Evolutionary conservation across 2,888 invertebrate species (phyloP).

Genomic region (Camptogramma bilineatum): DNA sequence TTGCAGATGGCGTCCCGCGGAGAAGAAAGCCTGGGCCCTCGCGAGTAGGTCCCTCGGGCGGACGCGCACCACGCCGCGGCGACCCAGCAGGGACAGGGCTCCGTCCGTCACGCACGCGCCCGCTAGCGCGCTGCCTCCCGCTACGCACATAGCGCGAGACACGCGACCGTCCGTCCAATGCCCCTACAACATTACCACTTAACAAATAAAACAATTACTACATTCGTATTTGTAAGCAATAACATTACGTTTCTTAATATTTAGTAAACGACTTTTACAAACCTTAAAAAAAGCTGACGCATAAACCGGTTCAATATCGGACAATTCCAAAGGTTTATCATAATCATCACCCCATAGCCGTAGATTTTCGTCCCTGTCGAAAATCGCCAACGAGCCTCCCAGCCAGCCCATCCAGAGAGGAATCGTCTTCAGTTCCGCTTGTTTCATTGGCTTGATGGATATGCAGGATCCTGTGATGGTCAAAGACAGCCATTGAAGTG

Average conservation of each 20-base stretch:
- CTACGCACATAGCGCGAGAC: conserved; percentile 86
- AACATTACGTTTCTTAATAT: too few species aligned
- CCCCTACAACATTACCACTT: conserved; percentile 84
- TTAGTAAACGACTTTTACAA: conserved; percentile 10
- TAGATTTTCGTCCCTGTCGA: conserved; percentile 94
- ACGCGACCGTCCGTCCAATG: conserved; percentile 98
- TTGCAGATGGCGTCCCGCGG: conserved; percentile 84
- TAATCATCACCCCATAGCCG: conserved; percentile 96
- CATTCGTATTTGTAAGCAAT: too few species aligned
- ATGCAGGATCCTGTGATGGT: conserved; percentile 70
- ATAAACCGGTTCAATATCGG: conserved; percentile 92
- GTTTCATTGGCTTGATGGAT: conserved; percentile 87
- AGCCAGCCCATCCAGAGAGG: conserved; percentile 89
- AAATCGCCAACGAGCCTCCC: conserved; percentile 92
- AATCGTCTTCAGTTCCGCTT: conserved; percentile 87
- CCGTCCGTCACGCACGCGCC: conserved; percentile 81
- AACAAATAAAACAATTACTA: too few species aligned
- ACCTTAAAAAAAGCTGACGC: conserved; percentile 95
- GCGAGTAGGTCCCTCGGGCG: conserved; percentile 86
- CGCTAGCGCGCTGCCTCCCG: conserved; percentile 84
- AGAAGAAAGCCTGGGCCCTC: conserved; percentile 83
- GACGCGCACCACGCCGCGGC: conserved; percentile 88
- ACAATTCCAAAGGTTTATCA: conserved; percentile 93
- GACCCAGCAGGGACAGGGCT: conserved; percentile 84
- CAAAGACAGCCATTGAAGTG: conserved; percentile 94